phyloP scores from a whole-genome alignment of 2,888 invertebrate species.

The Drosophila acutilabella region DNA sequence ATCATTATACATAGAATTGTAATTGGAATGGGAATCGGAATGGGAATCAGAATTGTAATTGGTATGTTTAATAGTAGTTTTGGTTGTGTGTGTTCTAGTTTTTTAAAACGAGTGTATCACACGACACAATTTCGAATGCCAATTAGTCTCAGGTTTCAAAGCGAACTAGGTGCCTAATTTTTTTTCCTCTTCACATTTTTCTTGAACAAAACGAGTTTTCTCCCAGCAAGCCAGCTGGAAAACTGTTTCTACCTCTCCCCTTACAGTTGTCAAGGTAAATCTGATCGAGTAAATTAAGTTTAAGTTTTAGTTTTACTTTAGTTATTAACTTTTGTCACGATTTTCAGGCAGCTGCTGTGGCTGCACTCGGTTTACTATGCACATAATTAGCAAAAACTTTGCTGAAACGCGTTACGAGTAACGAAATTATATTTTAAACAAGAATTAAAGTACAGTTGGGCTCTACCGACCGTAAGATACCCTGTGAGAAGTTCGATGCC shows the following conservation, averaged over 20 bases:
- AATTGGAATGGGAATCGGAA: too few relatives aligned
- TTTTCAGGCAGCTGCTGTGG: too few relatives aligned
- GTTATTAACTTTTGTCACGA: slow-evolving; percentile 3
- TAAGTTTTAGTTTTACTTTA: neutral
- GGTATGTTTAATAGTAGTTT: slow-evolving; percentile 5
- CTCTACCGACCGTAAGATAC: too few relatives aligned
- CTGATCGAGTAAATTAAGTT: neutral
- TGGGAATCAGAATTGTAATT: too few relatives aligned
- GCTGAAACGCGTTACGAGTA: neutral
- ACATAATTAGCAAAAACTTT: neutral
- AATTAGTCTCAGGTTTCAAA: slow-evolving; percentile 29
- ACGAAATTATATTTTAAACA: neutral
- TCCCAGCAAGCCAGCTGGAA: neutral
- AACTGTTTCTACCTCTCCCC: neutral
- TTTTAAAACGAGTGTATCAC: slow-evolving; percentile 30
- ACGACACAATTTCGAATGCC: slow-evolving; percentile 46
- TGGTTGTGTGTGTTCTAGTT: slow-evolving; percentile 38
- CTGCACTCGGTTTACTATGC: neutral
- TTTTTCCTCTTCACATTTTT: neutral
- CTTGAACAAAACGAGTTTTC: neutral
- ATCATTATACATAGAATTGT: slow-evolving; percentile 29
- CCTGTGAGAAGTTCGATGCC: too few relatives aligned
- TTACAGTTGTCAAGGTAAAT: too few relatives aligned
- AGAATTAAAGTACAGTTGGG: too few relatives aligned
- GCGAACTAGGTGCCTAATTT: slow-evolving; percentile 30